Base-by-base conservation (phyloP, 2,797 vertebrate species). In the Clarias laeviceps region DNA sequence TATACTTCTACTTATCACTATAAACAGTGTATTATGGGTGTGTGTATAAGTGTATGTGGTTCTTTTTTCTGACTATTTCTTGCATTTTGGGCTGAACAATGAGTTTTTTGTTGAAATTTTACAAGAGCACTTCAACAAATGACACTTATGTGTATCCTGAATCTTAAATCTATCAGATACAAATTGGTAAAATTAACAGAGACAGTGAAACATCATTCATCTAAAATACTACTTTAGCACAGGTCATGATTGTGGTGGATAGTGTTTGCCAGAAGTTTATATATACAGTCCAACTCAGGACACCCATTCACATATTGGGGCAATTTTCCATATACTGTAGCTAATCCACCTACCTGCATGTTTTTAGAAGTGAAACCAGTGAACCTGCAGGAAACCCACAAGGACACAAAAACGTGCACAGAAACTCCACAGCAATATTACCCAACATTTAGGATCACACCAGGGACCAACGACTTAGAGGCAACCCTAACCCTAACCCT, bases 1-100 rank as follows among this genome's bases (percentile, higher is more conserved):
- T 84, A 76, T 85, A 84, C 68, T 88, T 85, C 80, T 83, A 62
- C 72, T 70, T 87, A 82, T 56, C 81, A 45, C 59, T 77, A 74
- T 81, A 66, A 83, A 72, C 54, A 57, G 65, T 32, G 27, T 70
- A 37, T 32, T 57, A 54, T 57, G 40, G 32, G 6, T 29, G 50
- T 64, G 50, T 54, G 2, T 40, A 40, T 40, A 8, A 40, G 40
- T 40, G 7, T 54, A 54, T 54, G 62, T 62, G 32, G 18, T 79
- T 77, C 62, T 65, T 72, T 65, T 72, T 82, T 29, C 29, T 57
- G 12, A 61, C 57, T 70, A 12, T 29, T 15, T 12, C 37, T 80
- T 74, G 37, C 2, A 7, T 65, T 27, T 45, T 18, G 37, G 6
- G 59, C 6, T 50, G 7, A 45, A 24, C 14, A 18, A 77, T 2